Conservation (phyloP, 2,113 vertebrate species). For the Lagenorhynchus albirostris region DNA sequence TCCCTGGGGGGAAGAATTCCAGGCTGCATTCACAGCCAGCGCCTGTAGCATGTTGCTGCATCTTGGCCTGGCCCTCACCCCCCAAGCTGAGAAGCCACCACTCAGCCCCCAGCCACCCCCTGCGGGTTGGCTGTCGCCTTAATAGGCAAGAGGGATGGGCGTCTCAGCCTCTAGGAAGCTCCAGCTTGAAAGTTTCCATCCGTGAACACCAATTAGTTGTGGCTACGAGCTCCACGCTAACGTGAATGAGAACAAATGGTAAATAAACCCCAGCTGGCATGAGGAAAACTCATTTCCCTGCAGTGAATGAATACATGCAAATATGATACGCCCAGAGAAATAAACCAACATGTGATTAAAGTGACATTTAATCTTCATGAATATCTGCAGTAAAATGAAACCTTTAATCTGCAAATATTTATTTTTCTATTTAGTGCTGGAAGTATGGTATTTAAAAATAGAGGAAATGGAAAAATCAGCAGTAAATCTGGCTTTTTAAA, state of each 20-base stretch:
- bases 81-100: accelerated
- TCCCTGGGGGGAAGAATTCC: background rate
- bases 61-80: accelerated
- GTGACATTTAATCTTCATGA: conserved; percentile 67
- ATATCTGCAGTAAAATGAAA: conserved; percentile 57
- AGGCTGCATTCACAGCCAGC: background rate
- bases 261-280: background rate
- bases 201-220: background rate
- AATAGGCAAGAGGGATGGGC: accelerated
- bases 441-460: conserved; percentile 27
- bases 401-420: conserved; percentile 63
- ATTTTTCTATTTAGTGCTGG: conserved; percentile 42
- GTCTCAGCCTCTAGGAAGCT: background rate
- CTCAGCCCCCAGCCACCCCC: background rate
- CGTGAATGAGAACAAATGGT: background rate
- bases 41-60: accelerated
- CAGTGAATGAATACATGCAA: background rate
- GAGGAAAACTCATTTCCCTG: background rate
- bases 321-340: background rate
- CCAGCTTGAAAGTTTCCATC: background rate
- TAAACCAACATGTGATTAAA: conserved; percentile 30
- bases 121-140: background rate
- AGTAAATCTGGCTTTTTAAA: background rate
- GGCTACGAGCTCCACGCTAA: accelerated
- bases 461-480: background rate